Evolutionary conservation across 2,888 invertebrate species (phyloP).

Genomic region (Eristalis tenax): DNA sequence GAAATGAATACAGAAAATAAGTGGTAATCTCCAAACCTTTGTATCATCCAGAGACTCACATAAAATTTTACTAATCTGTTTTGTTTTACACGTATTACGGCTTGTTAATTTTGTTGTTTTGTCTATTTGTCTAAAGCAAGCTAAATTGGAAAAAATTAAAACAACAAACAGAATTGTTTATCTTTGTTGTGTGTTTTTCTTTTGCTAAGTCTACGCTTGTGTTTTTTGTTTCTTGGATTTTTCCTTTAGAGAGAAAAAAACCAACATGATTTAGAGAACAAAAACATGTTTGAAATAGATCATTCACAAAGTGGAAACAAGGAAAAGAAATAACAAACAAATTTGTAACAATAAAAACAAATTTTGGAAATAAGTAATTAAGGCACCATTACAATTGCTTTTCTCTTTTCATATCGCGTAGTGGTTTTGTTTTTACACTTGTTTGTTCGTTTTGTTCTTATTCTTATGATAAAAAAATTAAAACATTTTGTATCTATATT

Average conservation of each 20-base stretch:
- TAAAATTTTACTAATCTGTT: slow-evolving; percentile 42
- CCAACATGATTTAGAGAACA: slow-evolving; percentile 41
- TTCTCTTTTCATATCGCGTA: slow-evolving; percentile 73
- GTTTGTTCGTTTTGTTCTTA: slow-evolving; percentile 71
- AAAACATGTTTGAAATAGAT: background rate
- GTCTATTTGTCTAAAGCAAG: background rate
- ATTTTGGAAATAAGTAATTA: slow-evolving; percentile 78
- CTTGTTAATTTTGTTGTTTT: background rate
- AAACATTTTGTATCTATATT: slow-evolving; percentile 45
- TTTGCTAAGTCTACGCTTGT: background rate
- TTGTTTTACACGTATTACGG: slow-evolving; percentile 3
- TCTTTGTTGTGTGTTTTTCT: slow-evolving; percentile 16
- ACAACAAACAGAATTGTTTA: slow-evolving; percentile 43
- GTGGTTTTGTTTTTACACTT: slow-evolving; percentile 46
- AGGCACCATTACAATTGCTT: slow-evolving; percentile 82
- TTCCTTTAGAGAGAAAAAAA: slow-evolving; percentile 58
- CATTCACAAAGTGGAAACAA: background rate
- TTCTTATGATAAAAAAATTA: slow-evolving; percentile 76
- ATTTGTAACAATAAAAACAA: slow-evolving; percentile 41
- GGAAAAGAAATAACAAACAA: slow-evolving; percentile 23
- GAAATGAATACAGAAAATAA: slow-evolving; percentile 33
- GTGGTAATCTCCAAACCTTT: slow-evolving; percentile 20
- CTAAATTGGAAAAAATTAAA: slow-evolving; percentile 16
- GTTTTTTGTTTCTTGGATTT: slow-evolving; percentile 7
- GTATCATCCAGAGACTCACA: slow-evolving; percentile 34